A percentile compares a stretch with the other conserved stretches of the same genome.
Evolutionary conservation across 2,113 vertebrate genomes (phyloP).

Genomic region (Meriones unguiculatus): DNA sequence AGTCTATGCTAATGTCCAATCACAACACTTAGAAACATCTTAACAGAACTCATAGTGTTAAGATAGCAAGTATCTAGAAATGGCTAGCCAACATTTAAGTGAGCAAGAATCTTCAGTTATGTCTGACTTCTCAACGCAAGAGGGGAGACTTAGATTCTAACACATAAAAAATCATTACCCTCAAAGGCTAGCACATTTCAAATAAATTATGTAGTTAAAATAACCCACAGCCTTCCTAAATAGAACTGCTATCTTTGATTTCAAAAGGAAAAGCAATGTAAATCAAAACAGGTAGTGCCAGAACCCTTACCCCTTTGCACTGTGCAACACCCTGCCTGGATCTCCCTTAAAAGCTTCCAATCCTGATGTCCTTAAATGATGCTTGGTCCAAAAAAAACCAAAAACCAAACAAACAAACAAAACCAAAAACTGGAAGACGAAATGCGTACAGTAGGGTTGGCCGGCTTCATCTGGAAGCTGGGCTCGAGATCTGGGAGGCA

Average conservation of each 20-base stretch:
- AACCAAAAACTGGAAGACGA: too few species aligned
- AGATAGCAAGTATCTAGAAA: neutral
- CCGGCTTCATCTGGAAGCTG: neutral
- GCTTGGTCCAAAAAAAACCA: neutral
- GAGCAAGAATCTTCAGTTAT: neutral
- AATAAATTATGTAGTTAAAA: neutral
- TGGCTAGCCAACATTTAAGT: neutral
- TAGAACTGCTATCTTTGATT: too few species aligned
- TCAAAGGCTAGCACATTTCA: neutral
- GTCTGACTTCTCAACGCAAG: neutral
- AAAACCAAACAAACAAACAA: too few species aligned
- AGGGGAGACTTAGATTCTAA: neutral
- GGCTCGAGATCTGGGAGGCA: too few species aligned
- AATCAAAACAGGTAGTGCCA: neutral
- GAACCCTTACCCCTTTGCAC: neutral
- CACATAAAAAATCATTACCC: neutral
- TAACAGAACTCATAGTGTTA: too few species aligned
- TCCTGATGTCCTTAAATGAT: fast-evolving
- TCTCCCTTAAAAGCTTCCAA: neutral
- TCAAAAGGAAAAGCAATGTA: neutral
- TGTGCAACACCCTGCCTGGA: too few species aligned
- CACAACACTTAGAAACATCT: neutral
- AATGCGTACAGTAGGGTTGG: fast-evolving
- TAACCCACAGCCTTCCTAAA: neutral
- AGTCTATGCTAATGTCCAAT: neutral